Base-by-base conservation (phyloP, 2,888 invertebrate genomes). In the Agapostemon virescens region DNA sequence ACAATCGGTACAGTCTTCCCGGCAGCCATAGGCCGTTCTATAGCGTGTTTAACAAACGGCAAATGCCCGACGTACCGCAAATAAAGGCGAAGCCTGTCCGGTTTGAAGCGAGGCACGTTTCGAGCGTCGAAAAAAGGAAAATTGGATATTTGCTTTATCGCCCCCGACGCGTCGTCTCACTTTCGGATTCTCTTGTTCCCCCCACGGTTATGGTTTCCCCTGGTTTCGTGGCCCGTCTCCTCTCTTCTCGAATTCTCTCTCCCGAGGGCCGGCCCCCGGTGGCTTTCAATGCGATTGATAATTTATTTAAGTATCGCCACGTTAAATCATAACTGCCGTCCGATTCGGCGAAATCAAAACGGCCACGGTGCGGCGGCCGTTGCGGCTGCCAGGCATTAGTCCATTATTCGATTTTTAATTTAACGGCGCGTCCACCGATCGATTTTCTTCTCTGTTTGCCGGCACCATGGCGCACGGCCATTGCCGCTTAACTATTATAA, bases 211-310 rank as follows among this genome's bases (percentile, higher is more conserved):
- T 64, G 75, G 67, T 68, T 72, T 69, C 61, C 69, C 66, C 69
- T 64, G 6, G 23, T 55, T 15, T 55, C 52, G 23, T 23, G 23
- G 5, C 52, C 52, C 52, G 45, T 49, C 20, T 49, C 49, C 61
- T 52, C 77, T 66, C 76, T 52, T 15, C 26, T 26, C 5, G 58
- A 42, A 49, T 63, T 76, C 55, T 6, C 55, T 49, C 76, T 66
- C 70, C 17, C 45, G 45, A 66, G 20, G 64, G 55, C 17, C 61
- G 23, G n/a, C 4, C 61, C 6, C 70, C n/a, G 77, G 55, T 75
- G 81, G 87, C 89, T 90, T 89, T 90, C 89, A 88, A 85, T 85
- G 83, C 86, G 88, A 90, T 89, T 89, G 89, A 89, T 90, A 88
- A 90, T 90, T 90, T 89, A 90, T 90, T 90, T 89, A 89, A 89